phyloP scores from a whole-genome alignment of 2,113 vertebrate genomes.

The Nibea coibor region DNA sequence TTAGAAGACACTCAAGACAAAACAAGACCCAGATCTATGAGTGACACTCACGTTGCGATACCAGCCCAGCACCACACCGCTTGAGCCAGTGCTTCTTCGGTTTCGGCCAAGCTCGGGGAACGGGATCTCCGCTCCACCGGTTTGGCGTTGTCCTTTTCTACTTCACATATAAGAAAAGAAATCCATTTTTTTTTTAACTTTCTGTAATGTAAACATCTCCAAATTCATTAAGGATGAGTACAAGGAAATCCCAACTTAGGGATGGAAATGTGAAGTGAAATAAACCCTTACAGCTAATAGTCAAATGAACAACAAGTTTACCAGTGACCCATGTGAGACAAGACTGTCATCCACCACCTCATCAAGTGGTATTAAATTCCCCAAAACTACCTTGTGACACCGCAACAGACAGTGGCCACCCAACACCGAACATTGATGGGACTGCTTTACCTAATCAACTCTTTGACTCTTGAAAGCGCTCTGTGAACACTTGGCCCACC shows the following conservation, averaged over 20 bases:
- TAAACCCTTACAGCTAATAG: background rate
- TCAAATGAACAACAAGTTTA: background rate
- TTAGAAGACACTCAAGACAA: background rate
- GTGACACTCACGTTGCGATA: slow-evolving; percentile 84
- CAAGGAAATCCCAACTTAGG: slow-evolving; percentile 8
- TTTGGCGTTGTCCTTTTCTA: slow-evolving; percentile 74
- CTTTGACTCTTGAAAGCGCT: slow-evolving; percentile 78
- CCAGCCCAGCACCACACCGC: slow-evolving; percentile 92
- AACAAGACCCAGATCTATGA: background rate
- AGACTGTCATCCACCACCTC: slow-evolving; percentile 3
- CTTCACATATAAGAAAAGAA: slow-evolving; percentile 18
- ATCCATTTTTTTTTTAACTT: background rate
- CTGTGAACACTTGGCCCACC: slow-evolving; percentile 83
- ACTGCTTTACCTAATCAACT: slow-evolving; percentile 81
- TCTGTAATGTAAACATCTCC: no score
- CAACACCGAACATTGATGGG: slow-evolving; percentile 34
- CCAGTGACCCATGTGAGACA: slow-evolving; percentile 25
- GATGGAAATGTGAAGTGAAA: background rate
- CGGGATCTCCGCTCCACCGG: slow-evolving; percentile 28
- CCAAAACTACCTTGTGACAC: slow-evolving; percentile 29
- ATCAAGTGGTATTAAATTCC: background rate
- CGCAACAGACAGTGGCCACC: slow-evolving; percentile 42
- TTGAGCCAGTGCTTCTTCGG: slow-evolving; percentile 87
- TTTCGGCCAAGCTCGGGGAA: slow-evolving; percentile 86
- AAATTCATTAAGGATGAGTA: background rate